A percentile compares a stretch with the other conserved stretches of the same genome.
These are phyloP conservation scores for Epinephelus moara DNA, from an alignment of 2,113 vertebrate species.

Conservation along the genomic window DNA sequence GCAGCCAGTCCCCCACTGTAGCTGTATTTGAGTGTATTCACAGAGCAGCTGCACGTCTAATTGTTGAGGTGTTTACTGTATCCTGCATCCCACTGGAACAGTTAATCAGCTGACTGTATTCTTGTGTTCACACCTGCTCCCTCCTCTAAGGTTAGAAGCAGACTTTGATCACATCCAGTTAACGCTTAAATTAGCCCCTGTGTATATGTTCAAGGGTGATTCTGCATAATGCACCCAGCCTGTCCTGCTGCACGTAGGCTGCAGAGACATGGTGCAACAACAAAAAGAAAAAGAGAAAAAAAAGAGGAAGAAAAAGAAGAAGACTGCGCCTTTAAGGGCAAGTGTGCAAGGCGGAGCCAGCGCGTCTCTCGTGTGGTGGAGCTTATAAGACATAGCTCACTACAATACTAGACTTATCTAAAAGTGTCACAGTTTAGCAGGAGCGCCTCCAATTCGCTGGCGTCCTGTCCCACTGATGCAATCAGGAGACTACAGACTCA, in stretches of 20 bases:
- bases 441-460: conserved; percentile 31
- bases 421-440: conserved; percentile 56
- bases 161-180: conserved; percentile 31
- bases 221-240: background rate
- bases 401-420: conserved; percentile 61
- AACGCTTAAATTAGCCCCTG: conserved; percentile 1
- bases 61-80: background rate
- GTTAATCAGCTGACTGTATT: conserved; percentile 21
- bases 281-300: too few relatives aligned
- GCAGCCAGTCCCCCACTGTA: background rate
- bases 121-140: conserved; percentile 26
- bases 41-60: conserved; percentile 11
- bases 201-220: conserved; percentile 2
- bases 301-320: background rate
- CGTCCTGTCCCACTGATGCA: conserved; percentile 58
- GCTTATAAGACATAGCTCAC: conserved; percentile 67
- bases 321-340: conserved; percentile 77
- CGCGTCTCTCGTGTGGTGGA: conserved; percentile 16
- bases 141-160: conserved; percentile 21
- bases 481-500: conserved; percentile 42
- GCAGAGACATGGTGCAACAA: background rate
- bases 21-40: background rate
- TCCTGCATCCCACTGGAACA: background rate
- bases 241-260: conserved; percentile 11
- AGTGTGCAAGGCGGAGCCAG: conserved; percentile 70